Evolutionary conservation across 2,888 invertebrate species (phyloP).

Genomic region (Tipula unca): DNA sequence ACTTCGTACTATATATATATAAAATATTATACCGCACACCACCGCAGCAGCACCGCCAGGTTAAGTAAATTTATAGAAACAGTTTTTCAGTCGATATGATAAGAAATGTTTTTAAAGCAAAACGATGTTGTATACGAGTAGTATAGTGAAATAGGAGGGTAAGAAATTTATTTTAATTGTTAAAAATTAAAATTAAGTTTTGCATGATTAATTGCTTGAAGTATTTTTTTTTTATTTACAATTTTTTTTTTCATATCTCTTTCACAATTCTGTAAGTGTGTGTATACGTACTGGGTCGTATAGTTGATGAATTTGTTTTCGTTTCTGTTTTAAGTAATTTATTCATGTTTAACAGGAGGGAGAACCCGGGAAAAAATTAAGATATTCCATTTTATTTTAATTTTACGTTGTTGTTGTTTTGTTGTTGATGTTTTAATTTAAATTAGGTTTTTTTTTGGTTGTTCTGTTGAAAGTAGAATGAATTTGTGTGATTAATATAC

Average conservation of each 20-base stretch:
- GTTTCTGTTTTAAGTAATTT: background rate
- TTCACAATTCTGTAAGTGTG: background rate
- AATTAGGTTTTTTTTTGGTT: background rate
- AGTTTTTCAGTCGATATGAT: background rate
- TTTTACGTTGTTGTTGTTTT: background rate
- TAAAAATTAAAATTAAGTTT: conserved; percentile 14
- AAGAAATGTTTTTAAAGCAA: background rate
- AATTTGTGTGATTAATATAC: background rate
- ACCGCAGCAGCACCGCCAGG: background rate
- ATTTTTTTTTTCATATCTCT: background rate
- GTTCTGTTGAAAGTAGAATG: background rate
- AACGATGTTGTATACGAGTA: background rate
- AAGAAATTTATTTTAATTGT: background rate
- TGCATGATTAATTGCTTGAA: background rate
- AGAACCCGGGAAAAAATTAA: background rate
- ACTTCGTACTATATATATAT: background rate
- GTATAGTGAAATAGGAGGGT: background rate
- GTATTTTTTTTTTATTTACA: background rate
- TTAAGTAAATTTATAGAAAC: background rate
- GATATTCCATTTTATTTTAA: background rate
- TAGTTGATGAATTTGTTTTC: background rate
- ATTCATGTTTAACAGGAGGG: background rate
- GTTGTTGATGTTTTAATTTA: conserved; percentile 1
- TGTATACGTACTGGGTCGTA: background rate
- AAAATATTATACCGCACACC: background rate